These are phyloP conservation scores for Napeogenes inachia DNA, from an alignment of 2,888 invertebrate species.

Conservation along the genomic window DNA sequence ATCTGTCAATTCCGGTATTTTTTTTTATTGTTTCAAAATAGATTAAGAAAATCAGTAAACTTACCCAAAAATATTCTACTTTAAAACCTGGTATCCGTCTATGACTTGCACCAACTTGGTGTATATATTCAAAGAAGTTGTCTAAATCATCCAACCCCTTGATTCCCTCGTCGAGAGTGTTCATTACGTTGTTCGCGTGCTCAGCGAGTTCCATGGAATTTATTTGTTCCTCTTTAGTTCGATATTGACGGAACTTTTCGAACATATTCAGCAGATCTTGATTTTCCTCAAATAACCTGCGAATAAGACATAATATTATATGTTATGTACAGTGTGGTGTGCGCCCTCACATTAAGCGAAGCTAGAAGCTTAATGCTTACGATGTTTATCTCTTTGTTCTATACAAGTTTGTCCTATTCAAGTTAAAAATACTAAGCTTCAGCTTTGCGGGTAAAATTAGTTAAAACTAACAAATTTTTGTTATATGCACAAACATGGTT, in stretches of 20 bases:
- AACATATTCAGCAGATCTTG: conserved; percentile 87
- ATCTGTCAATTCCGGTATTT: no score
- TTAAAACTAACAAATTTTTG: neutral
- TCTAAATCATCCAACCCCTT: conserved; percentile 91
- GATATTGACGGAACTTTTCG: conserved; percentile 86
- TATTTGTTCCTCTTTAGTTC: conserved; percentile 88
- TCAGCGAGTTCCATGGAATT: conserved; percentile 89
- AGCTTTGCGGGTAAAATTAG: neutral
- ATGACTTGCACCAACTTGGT: conserved; percentile 90
- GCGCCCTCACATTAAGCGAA: neutral
- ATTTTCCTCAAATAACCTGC: conserved; percentile 92
- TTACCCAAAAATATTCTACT: conserved; percentile 92
- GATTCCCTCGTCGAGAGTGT: conserved; percentile 92
- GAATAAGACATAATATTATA: conserved; percentile 24
- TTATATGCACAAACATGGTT: neutral
- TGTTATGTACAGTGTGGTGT: neutral
- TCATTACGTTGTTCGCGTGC: conserved; percentile 93
- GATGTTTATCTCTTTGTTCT: neutral
- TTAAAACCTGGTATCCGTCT: conserved; percentile 90
- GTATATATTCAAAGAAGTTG: conserved; percentile 87
- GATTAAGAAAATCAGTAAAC: conserved; percentile 37
- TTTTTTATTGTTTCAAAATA: no score
- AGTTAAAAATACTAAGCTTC: neutral
- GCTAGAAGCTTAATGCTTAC: conserved; percentile 2
- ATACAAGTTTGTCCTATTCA: neutral